phyloP scores from a whole-genome alignment of 1,140 invertebrate genomes.

The Goniozus legneri region DNA sequence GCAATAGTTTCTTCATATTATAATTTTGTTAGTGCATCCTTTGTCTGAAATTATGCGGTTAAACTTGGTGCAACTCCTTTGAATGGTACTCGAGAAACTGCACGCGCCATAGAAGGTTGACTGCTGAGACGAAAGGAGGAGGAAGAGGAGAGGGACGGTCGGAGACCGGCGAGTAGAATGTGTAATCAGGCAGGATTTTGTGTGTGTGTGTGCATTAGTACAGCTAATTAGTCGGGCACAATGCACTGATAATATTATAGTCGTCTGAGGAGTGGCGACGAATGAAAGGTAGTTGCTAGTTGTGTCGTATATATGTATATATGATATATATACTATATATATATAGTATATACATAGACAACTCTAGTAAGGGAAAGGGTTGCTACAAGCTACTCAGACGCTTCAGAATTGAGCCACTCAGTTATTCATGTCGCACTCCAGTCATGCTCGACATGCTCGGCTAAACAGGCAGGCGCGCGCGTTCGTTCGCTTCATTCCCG shows the following conservation, averaged over 20 bases:
- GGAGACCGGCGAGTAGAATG: slow-evolving; percentile 32
- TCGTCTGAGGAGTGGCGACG: slow-evolving; percentile 13
- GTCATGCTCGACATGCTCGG: slow-evolving; percentile 37
- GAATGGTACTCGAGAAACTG: too few relatives aligned
- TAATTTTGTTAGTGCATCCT: too few relatives aligned
- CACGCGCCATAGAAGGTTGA: too few relatives aligned
- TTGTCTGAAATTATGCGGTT: too few relatives aligned
- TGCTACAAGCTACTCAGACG: slow-evolving; percentile 12
- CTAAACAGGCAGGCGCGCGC: slow-evolving; percentile 23
- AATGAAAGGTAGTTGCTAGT: slow-evolving; percentile 16
- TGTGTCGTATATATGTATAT: too few relatives aligned
- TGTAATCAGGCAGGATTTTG: slow-evolving; percentile 38
- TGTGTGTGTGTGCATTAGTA: slow-evolving; percentile 40
- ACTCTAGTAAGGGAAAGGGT: neutral
- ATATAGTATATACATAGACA: too few relatives aligned
- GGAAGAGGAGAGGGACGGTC: slow-evolving; percentile 4
- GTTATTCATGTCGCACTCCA: slow-evolving; percentile 41
- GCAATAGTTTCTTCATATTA: too few relatives aligned
- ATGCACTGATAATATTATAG: slow-evolving; percentile 47
- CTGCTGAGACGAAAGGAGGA: neutral
- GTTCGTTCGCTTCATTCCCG: too few relatives aligned
- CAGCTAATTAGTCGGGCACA: slow-evolving; percentile 41
- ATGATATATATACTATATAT: too few relatives aligned
- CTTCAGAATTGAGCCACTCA: slow-evolving; percentile 33
- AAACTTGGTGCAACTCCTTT: too few relatives aligned